A percentile compares a stretch with the other conserved stretches of the same genome.
Evolutionary conservation across 1,140 invertebrate species (phyloP).

Genomic region (Pseudomyrmex sp.): DNA sequence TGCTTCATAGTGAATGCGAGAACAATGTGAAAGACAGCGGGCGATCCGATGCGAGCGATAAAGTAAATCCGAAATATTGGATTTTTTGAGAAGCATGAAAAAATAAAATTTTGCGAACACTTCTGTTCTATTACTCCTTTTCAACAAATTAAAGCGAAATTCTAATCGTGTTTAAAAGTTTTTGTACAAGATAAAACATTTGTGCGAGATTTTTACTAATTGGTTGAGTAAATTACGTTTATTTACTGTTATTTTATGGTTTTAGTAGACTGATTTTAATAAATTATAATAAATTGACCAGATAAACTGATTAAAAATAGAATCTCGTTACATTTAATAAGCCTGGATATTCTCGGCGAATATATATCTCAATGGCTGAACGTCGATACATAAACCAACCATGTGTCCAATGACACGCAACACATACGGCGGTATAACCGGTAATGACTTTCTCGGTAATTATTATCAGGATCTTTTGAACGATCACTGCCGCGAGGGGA

Average conservation of each 20-base stretch:
- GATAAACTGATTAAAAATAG: too few species aligned
- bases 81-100: neutral
- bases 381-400: neutral
- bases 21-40: neutral
- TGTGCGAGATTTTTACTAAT: too few species aligned
- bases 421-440: neutral
- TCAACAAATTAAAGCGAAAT: too few species aligned
- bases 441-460: conserved; percentile 56
- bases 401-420: conserved; percentile 45
- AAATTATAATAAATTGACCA: too few species aligned
- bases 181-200: too few species aligned
- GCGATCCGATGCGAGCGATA: neutral
- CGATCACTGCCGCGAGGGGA: conserved; percentile 21
- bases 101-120: too few species aligned
- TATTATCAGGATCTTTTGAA: conserved; percentile 27
- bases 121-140: too few species aligned
- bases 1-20: conserved; percentile 36
- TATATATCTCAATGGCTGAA: neutral
- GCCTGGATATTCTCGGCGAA: neutral
- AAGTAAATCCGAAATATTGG: neutral
- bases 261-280: too few species aligned
- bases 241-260: too few species aligned
- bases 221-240: too few species aligned
- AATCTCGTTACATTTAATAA: too few species aligned
- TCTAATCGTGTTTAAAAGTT: too few species aligned